Conservation (phyloP, 2,888 invertebrate species). For the Leistus spinibarbis region DNA sequence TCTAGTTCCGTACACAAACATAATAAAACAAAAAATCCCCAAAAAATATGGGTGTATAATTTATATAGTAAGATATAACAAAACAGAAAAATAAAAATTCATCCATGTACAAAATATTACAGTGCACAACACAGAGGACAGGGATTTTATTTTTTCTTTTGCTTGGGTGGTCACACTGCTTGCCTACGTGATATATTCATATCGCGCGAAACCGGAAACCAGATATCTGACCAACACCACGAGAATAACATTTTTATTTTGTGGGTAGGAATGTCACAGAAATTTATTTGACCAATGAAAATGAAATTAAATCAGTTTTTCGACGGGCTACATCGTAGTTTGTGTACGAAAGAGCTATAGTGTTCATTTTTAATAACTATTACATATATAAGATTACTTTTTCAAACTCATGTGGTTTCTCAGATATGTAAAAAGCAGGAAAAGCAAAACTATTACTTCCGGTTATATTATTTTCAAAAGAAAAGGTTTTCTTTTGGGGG, state of each 20-base stretch:
- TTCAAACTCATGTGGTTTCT: too few relatives aligned
- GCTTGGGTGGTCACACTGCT: not conserved
- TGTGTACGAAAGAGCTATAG: too few relatives aligned
- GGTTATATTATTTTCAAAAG: too few relatives aligned
- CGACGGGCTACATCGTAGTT: too few relatives aligned
- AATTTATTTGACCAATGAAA: not conserved
- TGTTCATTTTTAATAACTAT: too few relatives aligned
- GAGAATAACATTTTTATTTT: not conserved
- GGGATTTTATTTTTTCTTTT: not conserved
- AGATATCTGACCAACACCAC: not conserved
- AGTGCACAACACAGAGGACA: not conserved
- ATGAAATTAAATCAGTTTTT: too few relatives aligned
- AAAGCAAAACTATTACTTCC: too few relatives aligned
- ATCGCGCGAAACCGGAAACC: not conserved
- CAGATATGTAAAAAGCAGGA: too few relatives aligned
- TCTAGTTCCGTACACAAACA: too few relatives aligned
- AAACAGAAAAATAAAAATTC: not conserved
- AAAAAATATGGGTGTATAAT: not conserved
- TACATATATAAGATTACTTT: too few relatives aligned
- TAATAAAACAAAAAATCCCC: not conserved
- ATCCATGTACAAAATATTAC: not conserved
- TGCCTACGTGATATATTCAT: not conserved
- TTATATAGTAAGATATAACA: not conserved
- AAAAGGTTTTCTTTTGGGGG: too few relatives aligned
- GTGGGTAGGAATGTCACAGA: not conserved